phyloP scores from a whole-genome alignment of 2,797 vertebrate genomes.

The Cephalopachus bancanus region DNA sequence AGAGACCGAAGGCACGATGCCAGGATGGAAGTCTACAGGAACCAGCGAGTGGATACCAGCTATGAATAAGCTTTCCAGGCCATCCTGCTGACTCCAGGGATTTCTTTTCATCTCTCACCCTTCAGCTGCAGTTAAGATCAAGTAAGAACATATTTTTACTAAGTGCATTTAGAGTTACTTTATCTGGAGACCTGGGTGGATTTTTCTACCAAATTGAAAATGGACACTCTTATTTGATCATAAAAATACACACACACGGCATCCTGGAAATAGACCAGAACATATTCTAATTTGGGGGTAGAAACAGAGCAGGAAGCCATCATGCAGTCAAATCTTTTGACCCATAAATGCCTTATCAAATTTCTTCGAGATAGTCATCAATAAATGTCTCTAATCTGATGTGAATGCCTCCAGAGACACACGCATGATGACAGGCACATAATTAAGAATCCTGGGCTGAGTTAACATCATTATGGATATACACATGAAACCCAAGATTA shows the following conservation, averaged over 20 bases:
- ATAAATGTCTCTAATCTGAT: neutral
- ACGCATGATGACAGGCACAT: neutral
- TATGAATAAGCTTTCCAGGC: neutral
- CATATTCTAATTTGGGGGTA: constrained; percentile 26
- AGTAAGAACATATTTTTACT: constrained; percentile 20
- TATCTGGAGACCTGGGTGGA: neutral
- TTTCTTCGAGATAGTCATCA: neutral
- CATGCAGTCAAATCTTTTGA: constrained; percentile 36
- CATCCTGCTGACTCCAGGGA: neutral
- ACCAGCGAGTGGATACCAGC: neutral
- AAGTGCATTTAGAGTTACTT: neutral
- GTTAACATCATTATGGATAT: neutral
- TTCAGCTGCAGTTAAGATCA: neutral
- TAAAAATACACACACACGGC: neutral
- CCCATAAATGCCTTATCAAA: neutral
- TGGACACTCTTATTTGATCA: constrained; percentile 12
- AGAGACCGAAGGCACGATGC: neutral
- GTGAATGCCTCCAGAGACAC: neutral
- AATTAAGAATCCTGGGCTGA: constrained; percentile 22
- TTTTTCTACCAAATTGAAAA: constrained; percentile 49
- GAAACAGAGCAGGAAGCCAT: constrained; percentile 8
- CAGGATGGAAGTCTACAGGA: neutral
- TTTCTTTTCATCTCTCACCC: neutral
- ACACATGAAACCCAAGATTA: neutral
- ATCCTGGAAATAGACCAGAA: neutral